These are phyloP conservation scores for Tricholaema leucomelas DNA, from an alignment of 2,113 vertebrate species.

Conservation along the genomic window DNA sequence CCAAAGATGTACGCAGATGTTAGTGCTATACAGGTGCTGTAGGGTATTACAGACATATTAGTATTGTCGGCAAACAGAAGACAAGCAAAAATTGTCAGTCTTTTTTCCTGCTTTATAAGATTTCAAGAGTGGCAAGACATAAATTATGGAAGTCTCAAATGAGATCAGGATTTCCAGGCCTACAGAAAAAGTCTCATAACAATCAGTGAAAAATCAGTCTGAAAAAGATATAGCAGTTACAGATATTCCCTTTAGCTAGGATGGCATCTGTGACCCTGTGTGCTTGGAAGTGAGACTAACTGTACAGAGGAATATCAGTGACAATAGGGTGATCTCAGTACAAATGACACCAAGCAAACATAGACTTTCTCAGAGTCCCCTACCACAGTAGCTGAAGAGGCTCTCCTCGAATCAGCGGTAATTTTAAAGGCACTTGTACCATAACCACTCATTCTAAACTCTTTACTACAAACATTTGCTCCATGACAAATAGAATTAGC, in stretches of 20 bases:
- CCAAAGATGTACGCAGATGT: neutral
- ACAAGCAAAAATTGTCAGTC: neutral
- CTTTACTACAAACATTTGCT: neutral
- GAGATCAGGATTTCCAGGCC: no score
- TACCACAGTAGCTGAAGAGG: neutral
- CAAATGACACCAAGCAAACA: neutral
- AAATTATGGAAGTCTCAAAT: no score
- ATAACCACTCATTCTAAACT: neutral
- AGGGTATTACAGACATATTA: neutral
- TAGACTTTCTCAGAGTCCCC: neutral
- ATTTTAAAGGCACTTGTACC: neutral
- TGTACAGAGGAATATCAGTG: neutral
- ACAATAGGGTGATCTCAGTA: neutral
- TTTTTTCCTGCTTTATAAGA: neutral
- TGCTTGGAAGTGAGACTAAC: neutral
- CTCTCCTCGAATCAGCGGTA: neutral
- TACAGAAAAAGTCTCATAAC: no score
- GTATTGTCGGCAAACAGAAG: neutral
- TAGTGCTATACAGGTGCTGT: neutral
- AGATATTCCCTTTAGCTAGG: no score
- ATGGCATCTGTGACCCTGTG: neutral
- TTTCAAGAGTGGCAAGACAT: neutral
- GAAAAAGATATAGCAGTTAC: no score
- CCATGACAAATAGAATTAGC: accelerated
- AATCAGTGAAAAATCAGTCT: no score